A percentile compares a stretch with the other conserved stretches of the same genome.
Evolutionary conservation across 2,888 invertebrate species (phyloP).

Genomic region (Drosophila mimica): DNA sequence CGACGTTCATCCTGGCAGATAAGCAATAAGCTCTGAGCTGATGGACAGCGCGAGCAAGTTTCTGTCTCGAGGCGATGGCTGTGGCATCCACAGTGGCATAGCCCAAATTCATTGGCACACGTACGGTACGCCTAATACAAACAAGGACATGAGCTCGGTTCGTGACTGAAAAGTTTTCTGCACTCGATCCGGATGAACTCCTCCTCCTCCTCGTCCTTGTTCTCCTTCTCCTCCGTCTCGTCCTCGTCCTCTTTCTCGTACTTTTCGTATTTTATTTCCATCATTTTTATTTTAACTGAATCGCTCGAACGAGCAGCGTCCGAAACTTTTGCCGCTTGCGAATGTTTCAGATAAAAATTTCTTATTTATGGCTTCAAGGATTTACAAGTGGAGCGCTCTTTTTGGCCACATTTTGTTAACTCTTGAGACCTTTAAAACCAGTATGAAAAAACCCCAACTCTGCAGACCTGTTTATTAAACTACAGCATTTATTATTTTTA

Average conservation of each 20-base stretch:
- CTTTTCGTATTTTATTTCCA: constrained; percentile 78
- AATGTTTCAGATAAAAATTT: constrained; percentile 79
- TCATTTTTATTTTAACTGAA: constrained; percentile 73
- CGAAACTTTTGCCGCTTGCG: constrained; percentile 68
- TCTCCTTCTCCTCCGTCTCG: constrained; percentile 18
- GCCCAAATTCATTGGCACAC: constrained; percentile 76
- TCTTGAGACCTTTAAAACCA: constrained; percentile 20
- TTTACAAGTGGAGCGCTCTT: constrained; percentile 57
- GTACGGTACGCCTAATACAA: constrained; percentile 76
- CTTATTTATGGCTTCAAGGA: constrained; percentile 81
- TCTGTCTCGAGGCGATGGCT: constrained; percentile 38
- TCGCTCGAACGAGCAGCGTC: constrained; percentile 68
- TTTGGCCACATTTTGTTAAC: constrained; percentile 50
- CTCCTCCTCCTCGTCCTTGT: neutral
- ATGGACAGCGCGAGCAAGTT: constrained; percentile 74
- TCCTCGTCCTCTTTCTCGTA: constrained; percentile 52
- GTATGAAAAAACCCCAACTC: neutral
- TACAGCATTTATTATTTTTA: neutral
- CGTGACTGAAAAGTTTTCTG: constrained; percentile 81
- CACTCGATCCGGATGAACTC: constrained; percentile 57
- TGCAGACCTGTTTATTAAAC: neutral
- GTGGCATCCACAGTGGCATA: constrained; percentile 16
- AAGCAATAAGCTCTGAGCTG: constrained; percentile 79
- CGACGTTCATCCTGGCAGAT: constrained; percentile 62
- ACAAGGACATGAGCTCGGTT: constrained; percentile 82